Percentiles rank a stretch among this genome's conserved stretches.
phyloP scores from a whole-genome alignment of 1,140 invertebrate species.

The Bemisia tabaci region DNA sequence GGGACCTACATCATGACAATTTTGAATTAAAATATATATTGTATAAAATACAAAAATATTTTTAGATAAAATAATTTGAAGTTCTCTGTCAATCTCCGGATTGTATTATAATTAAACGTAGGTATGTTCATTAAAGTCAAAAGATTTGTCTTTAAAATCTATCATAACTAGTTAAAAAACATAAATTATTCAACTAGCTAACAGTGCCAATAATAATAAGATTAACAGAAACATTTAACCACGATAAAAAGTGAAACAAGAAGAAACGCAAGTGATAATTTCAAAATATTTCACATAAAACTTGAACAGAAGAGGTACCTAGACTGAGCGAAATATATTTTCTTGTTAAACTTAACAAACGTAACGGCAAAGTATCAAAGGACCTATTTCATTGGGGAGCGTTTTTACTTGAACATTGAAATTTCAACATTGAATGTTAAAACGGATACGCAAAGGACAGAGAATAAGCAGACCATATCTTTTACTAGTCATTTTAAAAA shows the following conservation, averaged over 20 bases:
- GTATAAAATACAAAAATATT: no score
- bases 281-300: background rate
- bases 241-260: background rate
- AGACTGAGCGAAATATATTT: background rate
- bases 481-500: background rate
- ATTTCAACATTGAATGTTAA: background rate
- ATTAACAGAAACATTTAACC: background rate
- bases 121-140: no score
- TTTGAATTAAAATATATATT: no score
- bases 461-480: background rate
- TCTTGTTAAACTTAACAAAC: background rate
- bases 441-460: background rate
- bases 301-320: background rate
- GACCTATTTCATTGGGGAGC: background rate
- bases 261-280: background rate
- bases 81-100: no score
- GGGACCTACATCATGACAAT: no score
- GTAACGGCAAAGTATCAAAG: background rate
- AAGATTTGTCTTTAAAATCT: background rate
- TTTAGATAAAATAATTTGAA: no score
- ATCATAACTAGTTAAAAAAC: background rate
- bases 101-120: no score
- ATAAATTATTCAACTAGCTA: background rate
- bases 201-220: background rate
- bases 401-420: background rate